A percentile compares a stretch with the other conserved stretches of the same genome.
phyloP scores from a whole-genome alignment of 2,797 vertebrate species.

The Danio albolineatus region DNA sequence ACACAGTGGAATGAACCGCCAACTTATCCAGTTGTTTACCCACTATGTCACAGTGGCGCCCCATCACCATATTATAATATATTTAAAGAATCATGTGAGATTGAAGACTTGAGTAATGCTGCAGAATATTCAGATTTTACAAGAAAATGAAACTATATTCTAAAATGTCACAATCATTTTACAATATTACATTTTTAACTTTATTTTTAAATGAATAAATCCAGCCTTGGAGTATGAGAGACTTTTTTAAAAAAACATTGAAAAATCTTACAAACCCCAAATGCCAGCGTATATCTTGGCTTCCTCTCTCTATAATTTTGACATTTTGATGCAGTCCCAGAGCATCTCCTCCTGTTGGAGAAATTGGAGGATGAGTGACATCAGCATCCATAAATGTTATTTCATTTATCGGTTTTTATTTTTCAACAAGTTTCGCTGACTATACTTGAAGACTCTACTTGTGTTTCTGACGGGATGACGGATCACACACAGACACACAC shows the following conservation, averaged over 20 bases:
- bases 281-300: background rate
- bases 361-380: slow-evolving; percentile 16
- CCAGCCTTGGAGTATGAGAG: background rate
- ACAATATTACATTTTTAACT: background rate
- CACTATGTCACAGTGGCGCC: too few species aligned
- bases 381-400: slow-evolving; percentile 35
- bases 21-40: too few species aligned
- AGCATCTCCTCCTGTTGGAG: slow-evolving; percentile 7
- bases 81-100: too few species aligned
- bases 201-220: background rate
- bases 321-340: slow-evolving; percentile 19
- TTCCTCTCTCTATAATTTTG: slow-evolving; percentile 17
- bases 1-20: too few species aligned
- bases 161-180: background rate
- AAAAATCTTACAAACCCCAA: background rate
- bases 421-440: slow-evolving; percentile 21
- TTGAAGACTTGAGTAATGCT: background rate
- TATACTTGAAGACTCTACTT: background rate
- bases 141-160: background rate
- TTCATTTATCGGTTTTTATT: slow-evolving; percentile 35
- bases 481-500: background rate
- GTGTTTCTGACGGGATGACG: slow-evolving; percentile 27
- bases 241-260: background rate
- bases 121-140: background rate
- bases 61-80: too few species aligned